phyloP scores from a whole-genome alignment of 1,140 invertebrate species.

The Campoletis sonorensis region DNA sequence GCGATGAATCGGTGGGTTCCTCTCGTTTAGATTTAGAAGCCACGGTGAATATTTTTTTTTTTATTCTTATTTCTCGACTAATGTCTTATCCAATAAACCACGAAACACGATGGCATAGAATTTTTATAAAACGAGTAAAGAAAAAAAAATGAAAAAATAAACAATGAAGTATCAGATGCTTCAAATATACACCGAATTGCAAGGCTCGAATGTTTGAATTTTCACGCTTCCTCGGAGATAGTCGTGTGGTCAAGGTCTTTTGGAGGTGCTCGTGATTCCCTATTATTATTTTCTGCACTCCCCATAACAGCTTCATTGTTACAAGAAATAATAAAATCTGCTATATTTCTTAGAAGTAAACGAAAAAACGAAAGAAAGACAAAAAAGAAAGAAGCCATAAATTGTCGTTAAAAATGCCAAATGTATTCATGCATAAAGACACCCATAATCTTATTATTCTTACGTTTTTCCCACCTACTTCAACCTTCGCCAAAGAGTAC shows the following conservation, averaged over 20 bases:
- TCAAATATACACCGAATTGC: background rate
- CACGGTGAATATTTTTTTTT: background rate
- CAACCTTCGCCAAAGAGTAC: conserved; percentile 18
- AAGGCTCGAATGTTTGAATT: background rate
- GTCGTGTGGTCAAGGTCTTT: conserved; percentile 4
- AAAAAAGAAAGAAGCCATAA: too few species aligned
- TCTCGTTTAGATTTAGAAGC: background rate
- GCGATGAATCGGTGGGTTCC: background rate
- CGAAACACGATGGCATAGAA: background rate
- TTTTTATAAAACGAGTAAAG: background rate
- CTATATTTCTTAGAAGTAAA: background rate
- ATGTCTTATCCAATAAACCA: background rate
- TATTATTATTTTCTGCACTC: background rate
- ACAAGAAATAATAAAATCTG: background rate
- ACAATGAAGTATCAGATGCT: background rate
- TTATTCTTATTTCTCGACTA: background rate
- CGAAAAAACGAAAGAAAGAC: background rate
- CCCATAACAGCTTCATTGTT: background rate
- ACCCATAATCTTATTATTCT: conserved; percentile 10
- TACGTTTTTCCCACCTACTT: background rate
- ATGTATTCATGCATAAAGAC: background rate
- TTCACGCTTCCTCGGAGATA: conserved; percentile 24
- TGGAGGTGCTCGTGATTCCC: background rate
- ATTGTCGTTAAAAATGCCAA: background rate
- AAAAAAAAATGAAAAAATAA: background rate